These are phyloP conservation scores for Drosophila nr. fundita DNA, from an alignment of 2,888 invertebrate species.

Conservation along the genomic window DNA sequence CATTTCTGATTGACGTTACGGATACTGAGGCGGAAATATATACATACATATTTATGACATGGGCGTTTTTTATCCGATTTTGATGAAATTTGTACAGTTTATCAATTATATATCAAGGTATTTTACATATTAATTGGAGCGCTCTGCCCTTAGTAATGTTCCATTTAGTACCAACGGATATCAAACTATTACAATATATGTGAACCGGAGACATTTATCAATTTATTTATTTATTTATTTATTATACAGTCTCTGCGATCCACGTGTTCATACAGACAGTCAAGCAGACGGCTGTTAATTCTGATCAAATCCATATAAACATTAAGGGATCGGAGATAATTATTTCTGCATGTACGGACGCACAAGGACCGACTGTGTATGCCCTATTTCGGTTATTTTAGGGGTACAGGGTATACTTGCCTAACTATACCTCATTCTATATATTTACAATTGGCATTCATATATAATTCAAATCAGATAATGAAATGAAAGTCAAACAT, in stretches of 20 bases:
- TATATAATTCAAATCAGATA: constrained; percentile 32
- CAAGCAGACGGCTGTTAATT: neutral
- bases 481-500: constrained; percentile 15
- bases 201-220: neutral
- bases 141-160: neutral
- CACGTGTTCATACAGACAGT: neutral
- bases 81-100: neutral
- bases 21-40: neutral
- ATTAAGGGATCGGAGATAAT: neutral
- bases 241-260: neutral
- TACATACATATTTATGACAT: neutral
- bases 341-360: neutral
- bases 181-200: neutral
- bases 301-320: neutral
- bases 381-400: neutral
- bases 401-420: neutral
- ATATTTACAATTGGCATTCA: constrained; percentile 10
- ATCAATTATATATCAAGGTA: neutral
- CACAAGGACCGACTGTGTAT: neutral
- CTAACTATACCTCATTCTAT: constrained; percentile 14
- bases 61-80: neutral
- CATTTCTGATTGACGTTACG: neutral
- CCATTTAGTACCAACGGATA: neutral
- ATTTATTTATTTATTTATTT: too few species aligned
- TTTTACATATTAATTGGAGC: neutral